Evolutionary conservation across 1,140 invertebrate species (phyloP), one percentile per base, ranked within the genome.

Genomic region (Zaprionus ghesquierei): DNA sequence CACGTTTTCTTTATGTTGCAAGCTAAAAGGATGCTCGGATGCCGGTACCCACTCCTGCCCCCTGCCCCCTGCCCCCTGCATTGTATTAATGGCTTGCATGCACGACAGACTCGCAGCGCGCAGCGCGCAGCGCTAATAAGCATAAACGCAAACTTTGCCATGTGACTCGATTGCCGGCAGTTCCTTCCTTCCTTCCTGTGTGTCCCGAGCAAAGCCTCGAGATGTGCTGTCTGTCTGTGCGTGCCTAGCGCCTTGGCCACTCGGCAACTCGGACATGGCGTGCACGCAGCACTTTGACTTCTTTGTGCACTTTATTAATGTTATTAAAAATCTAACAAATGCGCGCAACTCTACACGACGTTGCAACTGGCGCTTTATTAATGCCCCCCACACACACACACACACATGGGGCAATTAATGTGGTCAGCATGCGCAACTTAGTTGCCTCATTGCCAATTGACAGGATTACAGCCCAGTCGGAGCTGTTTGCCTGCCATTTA

Each of bases 321-420:
- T 89, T 87, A 79, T 87, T 87, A 87, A 87, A 86, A 87, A 79
- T 82, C 84, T 89, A 87, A 87, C 82, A 87, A 87, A 87, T 89
- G 72, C 56, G 8, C 50, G 64, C 61, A 53, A 77, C n/a, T n/a
- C n/a, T n/a, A 41, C 29, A 25, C 25, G 44, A 9, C 4, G 15
- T 25, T 55, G 65, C 65, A 54, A 49, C 35, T 64, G 49, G 55
- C 59, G 54, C 66, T 69, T 79, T 82, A 84, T 82, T 82, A 82
- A 79, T 82, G 79, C 71, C 65, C 69, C 63, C 59, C 25, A 31
- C 46, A 29, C 29, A 35, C 27, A 33, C 49, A 63, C 68, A 55
- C 29, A 73, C 75, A 78, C 60, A 78, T 50, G 41, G 29, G 38
- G 41, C 70, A 73, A 73, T 73, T 73, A 73, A 61, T 73, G 64